A percentile compares a stretch with the other conserved stretches of the same genome.
Conservation (phyloP, 2,888 invertebrate genomes). For the Anoncus sp. region DNA sequence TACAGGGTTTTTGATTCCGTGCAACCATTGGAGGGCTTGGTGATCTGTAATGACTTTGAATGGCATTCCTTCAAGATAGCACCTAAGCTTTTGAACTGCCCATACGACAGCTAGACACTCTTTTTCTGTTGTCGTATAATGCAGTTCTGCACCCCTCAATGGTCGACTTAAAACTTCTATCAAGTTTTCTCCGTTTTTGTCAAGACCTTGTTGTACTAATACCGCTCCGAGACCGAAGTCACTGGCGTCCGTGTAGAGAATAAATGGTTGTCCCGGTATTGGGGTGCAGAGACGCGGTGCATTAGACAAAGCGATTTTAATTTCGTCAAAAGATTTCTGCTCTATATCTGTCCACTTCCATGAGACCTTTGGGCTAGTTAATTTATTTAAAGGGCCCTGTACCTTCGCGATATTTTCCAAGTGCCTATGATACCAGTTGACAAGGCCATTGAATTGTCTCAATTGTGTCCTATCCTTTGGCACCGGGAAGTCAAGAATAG, state of each 20-base stretch:
- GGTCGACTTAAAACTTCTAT: slow-evolving; percentile 44
- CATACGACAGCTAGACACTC: slow-evolving; percentile 34
- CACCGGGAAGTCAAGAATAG: too few relatives aligned
- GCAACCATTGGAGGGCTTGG: slow-evolving; percentile 37
- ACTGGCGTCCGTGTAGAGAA: too few relatives aligned
- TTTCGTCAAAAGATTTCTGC: too few relatives aligned
- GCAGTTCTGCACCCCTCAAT: too few relatives aligned
- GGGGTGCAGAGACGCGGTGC: slow-evolving; percentile 27
- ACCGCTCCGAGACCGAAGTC: slow-evolving; percentile 57
- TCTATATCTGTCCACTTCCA: too few relatives aligned
- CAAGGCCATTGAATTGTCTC: too few relatives aligned
- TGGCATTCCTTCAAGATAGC: too few relatives aligned
- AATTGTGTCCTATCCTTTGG: too few relatives aligned
- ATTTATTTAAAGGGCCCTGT: slow-evolving; percentile 51
- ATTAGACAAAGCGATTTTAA: slow-evolving; percentile 27
- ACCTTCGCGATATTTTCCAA: slow-evolving; percentile 30
- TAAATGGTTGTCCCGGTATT: too few relatives aligned
- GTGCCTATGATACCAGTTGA: slow-evolving; percentile 58
- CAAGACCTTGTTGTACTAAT: slow-evolving; percentile 37
- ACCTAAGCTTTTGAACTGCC: too few relatives aligned
- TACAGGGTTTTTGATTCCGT: too few relatives aligned
- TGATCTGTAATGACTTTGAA: slow-evolving; percentile 47
- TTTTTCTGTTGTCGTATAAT: slow-evolving; percentile 6
- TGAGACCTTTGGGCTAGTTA: slow-evolving; percentile 38
- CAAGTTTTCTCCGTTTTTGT: slow-evolving; percentile 35